Evolutionary conservation across 2,888 invertebrate species (phyloP), one percentile per base, ranked within the genome.

Genomic region (Callyntrura sp.): DNA sequence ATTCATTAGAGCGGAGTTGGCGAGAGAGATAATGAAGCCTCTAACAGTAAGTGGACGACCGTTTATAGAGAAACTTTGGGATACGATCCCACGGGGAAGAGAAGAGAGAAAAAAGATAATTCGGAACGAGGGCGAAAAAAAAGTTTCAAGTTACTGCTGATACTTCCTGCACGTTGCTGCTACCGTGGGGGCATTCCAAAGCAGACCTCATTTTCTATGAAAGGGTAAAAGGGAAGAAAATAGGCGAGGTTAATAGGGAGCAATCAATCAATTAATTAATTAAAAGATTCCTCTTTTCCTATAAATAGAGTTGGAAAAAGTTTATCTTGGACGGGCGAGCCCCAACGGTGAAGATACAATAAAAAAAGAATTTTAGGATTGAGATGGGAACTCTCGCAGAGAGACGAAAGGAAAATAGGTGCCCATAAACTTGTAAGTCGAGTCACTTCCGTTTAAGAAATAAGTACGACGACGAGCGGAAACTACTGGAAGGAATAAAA

Each of bases 221-320:
- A 60, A 60, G 68, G 35, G n/a, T n/a, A 55, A 12, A 23, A 70
- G 73, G 25, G 51, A 14, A n/a, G 57, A 35, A 79, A 79, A 81
- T 60, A 43, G 57, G 43, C 60, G 20, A 43, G 20, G 73, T 85
- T 85, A 85, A 85, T 85, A 85, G 51, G 48, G 28, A 76, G 87
- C 73, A 88, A 88, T 82, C 87, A 81, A 86, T 86, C 86, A 86
- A 86, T 86, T 86, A 86, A 88, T 88, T 88, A 88, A 88, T 88
- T 88, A 88, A 88, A 35, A 78, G 87, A 82, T 81, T 82, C 87
- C 57, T 25, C 25, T 57, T n/a, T 35, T 35, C 35, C 35, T 35
- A 35, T 35, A 25, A 65, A 35, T 35, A n/a, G 28, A n/a, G 70
- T 84, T 48, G 9, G 6, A 28, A 2, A 28, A 65, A 65, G 28